These are phyloP conservation scores for Parauchenoglanis punctatus DNA, from an alignment of 2,797 vertebrate genomes.

Conservation along the genomic window DNA sequence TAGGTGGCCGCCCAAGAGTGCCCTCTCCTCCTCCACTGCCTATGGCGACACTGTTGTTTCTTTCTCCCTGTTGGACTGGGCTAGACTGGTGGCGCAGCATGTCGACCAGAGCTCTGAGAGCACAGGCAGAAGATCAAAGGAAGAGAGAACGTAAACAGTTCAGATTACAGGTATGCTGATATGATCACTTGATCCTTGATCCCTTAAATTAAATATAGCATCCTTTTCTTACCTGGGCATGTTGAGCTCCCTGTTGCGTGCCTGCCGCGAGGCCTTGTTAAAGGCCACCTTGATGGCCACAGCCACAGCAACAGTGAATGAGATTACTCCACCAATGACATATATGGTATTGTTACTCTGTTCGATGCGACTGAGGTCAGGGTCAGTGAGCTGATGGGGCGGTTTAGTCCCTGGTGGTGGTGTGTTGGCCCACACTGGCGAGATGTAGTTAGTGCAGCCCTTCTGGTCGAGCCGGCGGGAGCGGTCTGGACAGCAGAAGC, in stretches of 20 bases:
- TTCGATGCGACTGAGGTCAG: constrained; percentile 77
- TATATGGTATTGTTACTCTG: constrained; percentile 88
- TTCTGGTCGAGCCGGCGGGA: constrained; percentile 84
- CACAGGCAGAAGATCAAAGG: constrained; percentile 14
- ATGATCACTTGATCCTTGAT: not conserved
- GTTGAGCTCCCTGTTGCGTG: constrained; percentile 86
- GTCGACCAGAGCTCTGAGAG: constrained; percentile 86
- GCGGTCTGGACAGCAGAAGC: constrained; percentile 91
- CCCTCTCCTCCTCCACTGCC: constrained; percentile 80
- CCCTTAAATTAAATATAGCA: not conserved
- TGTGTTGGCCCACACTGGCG: constrained; percentile 87
- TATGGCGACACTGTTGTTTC: constrained; percentile 88
- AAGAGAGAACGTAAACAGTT: not conserved
- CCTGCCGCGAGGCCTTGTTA: constrained; percentile 89
- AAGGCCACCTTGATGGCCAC: constrained; percentile 89
- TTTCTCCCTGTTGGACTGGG: constrained; percentile 83
- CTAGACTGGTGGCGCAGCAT: constrained; percentile 90
- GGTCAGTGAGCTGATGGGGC: constrained; percentile 67
- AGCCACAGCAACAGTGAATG: constrained; percentile 88
- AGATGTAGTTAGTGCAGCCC: constrained; percentile 84
- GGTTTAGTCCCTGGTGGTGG: constrained; percentile 74
- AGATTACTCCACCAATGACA: constrained; percentile 89
- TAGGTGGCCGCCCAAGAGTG: constrained; percentile 84
- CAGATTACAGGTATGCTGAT: constrained; percentile 10
- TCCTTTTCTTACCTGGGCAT: constrained; percentile 82